A percentile compares a stretch with the other conserved stretches of the same genome.
These are phyloP conservation scores for Hydractinia echinata DNA, from an alignment of 30 jellyfish, hydroid and myxozoan genomes.

Conservation along the genomic window DNA sequence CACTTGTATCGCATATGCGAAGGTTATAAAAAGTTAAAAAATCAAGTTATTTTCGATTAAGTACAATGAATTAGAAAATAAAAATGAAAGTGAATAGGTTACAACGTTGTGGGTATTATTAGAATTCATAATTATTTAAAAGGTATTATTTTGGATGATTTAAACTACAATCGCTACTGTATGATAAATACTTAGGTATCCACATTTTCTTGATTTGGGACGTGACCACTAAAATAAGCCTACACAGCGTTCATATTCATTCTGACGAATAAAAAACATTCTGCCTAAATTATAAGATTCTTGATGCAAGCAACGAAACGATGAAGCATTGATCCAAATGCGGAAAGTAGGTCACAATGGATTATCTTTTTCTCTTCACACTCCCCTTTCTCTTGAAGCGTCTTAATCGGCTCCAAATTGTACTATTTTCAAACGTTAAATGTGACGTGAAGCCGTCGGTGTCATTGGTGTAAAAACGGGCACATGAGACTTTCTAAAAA, in stretches of 20 bases:
- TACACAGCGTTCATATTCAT: constrained; percentile 2
- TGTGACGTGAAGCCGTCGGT: neutral
- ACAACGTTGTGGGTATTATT: neutral
- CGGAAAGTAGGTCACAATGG: constrained; percentile 15
- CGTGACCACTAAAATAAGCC: neutral
- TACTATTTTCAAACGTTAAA: neutral
- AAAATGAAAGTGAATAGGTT: neutral
- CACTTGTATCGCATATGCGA: no score
- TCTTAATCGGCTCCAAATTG: neutral
- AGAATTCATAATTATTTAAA: neutral
- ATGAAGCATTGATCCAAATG: constrained; percentile 9
- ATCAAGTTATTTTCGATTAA: no score
- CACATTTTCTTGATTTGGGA: neutral
- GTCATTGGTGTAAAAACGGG: no score
- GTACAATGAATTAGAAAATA: no score
- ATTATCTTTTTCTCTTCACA: constrained; percentile 1
- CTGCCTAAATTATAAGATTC: constrained; percentile 20
- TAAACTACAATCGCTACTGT: neutral
- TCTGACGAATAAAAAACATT: constrained; percentile 4
- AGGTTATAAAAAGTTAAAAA: no score
- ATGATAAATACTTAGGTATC: neutral
- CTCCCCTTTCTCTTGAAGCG: constrained; percentile 13
- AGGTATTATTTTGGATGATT: neutral
- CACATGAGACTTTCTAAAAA: no score
- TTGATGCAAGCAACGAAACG: constrained; percentile 19